Evolutionary conservation across 1,140 invertebrate genomes (phyloP).

Genomic region (Brachionus plicatilis): DNA sequence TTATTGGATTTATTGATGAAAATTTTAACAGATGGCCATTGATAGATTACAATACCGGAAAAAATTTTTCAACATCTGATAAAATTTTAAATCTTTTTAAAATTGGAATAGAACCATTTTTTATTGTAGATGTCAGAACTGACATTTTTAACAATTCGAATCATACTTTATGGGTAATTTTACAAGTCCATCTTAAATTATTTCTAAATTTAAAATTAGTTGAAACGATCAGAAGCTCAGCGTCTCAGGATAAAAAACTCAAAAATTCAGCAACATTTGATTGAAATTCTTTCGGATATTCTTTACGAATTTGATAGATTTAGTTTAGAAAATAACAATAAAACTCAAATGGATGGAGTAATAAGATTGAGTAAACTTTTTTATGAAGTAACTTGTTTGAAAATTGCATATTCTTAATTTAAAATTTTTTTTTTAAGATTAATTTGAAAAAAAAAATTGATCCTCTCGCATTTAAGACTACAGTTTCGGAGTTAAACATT

Average conservation of each 20-base stretch:
- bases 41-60: background rate
- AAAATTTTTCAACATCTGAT: background rate
- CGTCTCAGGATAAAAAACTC: background rate
- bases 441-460: background rate
- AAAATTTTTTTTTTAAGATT: background rate
- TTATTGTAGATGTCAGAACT: background rate
- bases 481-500: background rate
- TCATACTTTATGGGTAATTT: background rate
- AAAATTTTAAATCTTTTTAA: background rate
- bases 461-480: background rate
- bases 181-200: background rate
- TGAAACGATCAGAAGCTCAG: background rate
- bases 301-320: background rate
- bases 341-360: background rate
- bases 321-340: background rate
- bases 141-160: background rate
- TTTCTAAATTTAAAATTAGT: background rate
- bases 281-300: background rate
- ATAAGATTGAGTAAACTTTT: background rate
- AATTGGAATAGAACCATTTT: slow-evolving; percentile 10
- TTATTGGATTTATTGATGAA: background rate
- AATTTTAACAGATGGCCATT: background rate
- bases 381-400: background rate
- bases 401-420: background rate
- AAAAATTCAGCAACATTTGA: background rate